phyloP scores from a whole-genome alignment of 2,797 vertebrate genomes.

The Anguilla megastoma region DNA sequence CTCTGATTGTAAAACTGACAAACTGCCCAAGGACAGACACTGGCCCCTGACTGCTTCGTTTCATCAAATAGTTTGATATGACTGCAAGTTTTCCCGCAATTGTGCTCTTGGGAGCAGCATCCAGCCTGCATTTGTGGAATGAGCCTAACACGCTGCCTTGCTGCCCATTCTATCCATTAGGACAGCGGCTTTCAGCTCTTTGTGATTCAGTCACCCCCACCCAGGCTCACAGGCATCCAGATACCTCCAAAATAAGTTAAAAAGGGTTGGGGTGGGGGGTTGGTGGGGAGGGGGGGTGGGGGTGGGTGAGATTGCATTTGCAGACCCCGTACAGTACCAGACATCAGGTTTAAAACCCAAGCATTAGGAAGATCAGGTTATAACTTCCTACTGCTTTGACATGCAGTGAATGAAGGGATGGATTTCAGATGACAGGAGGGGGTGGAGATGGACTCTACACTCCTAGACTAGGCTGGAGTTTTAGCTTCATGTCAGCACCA shows the following conservation, averaged over 20 bases:
- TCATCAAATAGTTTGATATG: background rate
- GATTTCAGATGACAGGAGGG: background rate
- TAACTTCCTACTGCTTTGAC: background rate
- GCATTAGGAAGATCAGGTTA: background rate
- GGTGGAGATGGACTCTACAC: background rate
- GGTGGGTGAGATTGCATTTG: no score
- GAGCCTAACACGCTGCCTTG: background rate
- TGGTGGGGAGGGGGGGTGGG: no score
- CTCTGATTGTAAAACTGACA: slow-evolving; percentile 6
- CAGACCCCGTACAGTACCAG: no score
- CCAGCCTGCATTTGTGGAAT: background rate
- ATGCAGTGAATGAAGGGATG: background rate
- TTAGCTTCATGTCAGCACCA: background rate
- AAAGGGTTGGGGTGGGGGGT: no score
- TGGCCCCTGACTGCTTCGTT: background rate
- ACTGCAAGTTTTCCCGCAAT: background rate
- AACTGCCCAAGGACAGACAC: background rate
- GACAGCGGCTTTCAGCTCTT: no score
- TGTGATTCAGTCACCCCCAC: no score
- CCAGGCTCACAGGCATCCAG: no score
- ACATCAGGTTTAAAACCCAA: no score
- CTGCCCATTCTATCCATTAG: background rate
- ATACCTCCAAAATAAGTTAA: no score
- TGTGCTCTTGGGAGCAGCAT: background rate
- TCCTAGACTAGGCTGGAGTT: background rate